Evolutionary conservation across 2,113 vertebrate genomes (phyloP), one percentile per base, ranked within the genome.

Genomic region (Ascaphus truei): DNA sequence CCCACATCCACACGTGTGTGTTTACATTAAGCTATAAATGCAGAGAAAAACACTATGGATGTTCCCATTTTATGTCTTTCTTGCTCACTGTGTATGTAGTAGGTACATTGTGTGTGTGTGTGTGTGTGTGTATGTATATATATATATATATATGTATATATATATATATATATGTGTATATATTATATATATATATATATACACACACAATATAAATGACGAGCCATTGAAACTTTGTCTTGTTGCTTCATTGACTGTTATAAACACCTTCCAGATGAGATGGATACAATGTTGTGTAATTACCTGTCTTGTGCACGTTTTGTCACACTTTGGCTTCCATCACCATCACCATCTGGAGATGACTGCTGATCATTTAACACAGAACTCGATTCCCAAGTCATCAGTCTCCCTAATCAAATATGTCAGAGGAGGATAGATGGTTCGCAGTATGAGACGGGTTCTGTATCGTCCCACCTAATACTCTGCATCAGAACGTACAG

Each of bases 391-490:
- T 47, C 6, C 23, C 16, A 8, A 27, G 25, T 27, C 25, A n/a
- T 65, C 36, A 29, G 18, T 53, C 48, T 20, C 18, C 7, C 25
- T 65, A 53, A 65, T 53, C 47, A 65, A 27, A 61, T 36, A 53
- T 65, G 48, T 53, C 34, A 53, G 25, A 41, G 34, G 6, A 29
- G 3, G 34, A 52, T 16, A 18, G 25, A 41, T 65, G 48, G 12
- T 23, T 18, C 16, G 34, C 48, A 29, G 29, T 23, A 33, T 26
- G 7, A 34, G 23, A 25, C 3, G 30, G 26, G 7, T 5, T 25
- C 22, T 26, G 8, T 23, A 25, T 11, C 13, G n/a, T 11, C 12
- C 22, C 31, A 16, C 22, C 18, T 16, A 36, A 37, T 64, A 37
- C 48, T 33, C 61, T 26, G 15, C 47, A 12, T 15, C 10, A 22